Percentiles rank a stretch among this genome's conserved stretches.
phyloP scores from a whole-genome alignment of 2,113 vertebrate species.

The Nestor notabilis region DNA sequence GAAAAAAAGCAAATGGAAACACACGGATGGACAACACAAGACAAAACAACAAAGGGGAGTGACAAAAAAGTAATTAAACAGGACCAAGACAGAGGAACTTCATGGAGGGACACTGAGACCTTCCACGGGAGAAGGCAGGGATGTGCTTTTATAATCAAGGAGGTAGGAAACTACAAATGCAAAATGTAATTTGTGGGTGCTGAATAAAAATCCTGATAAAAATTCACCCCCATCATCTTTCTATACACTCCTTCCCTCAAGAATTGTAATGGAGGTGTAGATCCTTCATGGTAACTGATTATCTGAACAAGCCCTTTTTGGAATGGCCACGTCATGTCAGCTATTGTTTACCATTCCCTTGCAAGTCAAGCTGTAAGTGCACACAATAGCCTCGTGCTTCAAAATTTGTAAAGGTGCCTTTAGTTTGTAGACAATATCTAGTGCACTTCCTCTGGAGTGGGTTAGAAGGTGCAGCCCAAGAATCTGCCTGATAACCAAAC shows the following conservation, averaged over 20 bases:
- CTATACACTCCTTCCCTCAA: not conserved
- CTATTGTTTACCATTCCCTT: not conserved
- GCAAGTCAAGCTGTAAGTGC: not conserved
- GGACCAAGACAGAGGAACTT: not conserved
- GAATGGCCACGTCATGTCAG: not conserved
- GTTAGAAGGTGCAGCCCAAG: not conserved
- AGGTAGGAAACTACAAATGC: not conserved
- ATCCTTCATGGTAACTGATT: not conserved
- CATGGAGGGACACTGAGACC: not conserved
- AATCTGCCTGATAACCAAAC: not conserved
- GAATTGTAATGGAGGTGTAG: not conserved
- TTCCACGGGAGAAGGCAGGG: not conserved
- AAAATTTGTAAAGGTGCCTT: not conserved
- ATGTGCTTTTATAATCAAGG: not conserved
- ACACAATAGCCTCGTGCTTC: not conserved
- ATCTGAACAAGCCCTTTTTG: not conserved
- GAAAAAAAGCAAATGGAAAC: not conserved
- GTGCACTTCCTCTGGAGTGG: not conserved
- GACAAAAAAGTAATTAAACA: not conserved
- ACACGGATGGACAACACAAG: not conserved
- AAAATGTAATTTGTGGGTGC: not conserved
- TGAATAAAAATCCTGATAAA: not conserved
- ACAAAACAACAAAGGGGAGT: not conserved
- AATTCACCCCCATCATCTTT: not conserved
- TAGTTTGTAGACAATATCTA: not conserved